A percentile compares a stretch with the other conserved stretches of the same genome.
Conservation (phyloP, 2,888 invertebrate genomes). For the Lysandra bellargus region DNA sequence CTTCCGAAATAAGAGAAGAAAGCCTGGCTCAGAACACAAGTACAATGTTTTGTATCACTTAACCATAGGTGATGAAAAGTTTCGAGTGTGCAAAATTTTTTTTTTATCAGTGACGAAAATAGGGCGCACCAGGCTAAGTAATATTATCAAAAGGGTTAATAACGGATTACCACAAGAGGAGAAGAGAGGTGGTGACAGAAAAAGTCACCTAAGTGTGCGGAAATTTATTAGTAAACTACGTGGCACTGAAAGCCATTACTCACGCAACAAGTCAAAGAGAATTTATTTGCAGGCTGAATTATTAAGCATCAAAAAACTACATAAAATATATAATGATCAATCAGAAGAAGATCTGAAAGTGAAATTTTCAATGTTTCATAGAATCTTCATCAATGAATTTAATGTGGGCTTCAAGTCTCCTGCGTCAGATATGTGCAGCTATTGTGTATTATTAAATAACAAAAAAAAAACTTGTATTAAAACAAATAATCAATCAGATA, state of each 20-base stretch:
- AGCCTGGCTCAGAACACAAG: not conserved
- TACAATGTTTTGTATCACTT: not conserved
- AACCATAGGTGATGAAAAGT: not conserved
- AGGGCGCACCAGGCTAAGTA: too few relatives aligned
- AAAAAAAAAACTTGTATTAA: not conserved
- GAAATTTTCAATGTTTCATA: not conserved
- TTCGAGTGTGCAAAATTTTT: too few relatives aligned
- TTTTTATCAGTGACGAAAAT: too few relatives aligned
- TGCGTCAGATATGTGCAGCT: too few relatives aligned
- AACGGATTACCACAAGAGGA: too few relatives aligned
- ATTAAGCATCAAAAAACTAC: too few relatives aligned
- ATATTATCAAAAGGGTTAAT: not conserved
- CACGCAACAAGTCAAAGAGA: too few relatives aligned
- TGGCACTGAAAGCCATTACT: too few relatives aligned
- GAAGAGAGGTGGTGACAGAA: too few relatives aligned
- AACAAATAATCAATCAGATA: not conserved
- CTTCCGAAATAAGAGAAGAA: not conserved
- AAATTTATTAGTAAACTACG: too few relatives aligned
- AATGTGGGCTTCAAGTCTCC: not conserved
- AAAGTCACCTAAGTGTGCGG: too few relatives aligned
- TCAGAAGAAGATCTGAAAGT: constrained; percentile 39
- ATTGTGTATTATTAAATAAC: not conserved
- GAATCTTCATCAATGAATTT: constrained; percentile 4
- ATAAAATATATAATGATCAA: not conserved
- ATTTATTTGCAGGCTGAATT: too few relatives aligned